Percentiles rank a stretch among this genome's conserved stretches.
Conservation (phyloP, 2,888 invertebrate species). For the Drosophila melanosoma region DNA sequence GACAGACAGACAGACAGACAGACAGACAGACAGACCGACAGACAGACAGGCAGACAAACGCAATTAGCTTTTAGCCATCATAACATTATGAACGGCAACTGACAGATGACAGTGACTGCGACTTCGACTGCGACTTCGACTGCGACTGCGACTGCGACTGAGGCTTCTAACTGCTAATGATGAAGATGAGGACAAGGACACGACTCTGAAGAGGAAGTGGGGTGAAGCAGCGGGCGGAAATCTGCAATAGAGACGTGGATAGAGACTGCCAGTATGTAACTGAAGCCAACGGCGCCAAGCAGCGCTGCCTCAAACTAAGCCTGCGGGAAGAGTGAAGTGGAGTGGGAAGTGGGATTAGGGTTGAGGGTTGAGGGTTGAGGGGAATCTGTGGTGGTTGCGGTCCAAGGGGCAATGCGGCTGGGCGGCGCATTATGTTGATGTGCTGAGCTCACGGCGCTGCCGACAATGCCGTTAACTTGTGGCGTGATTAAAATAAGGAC, state of each 20-base stretch:
- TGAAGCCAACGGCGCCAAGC: conserved; percentile 19
- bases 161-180: conserved; percentile 70
- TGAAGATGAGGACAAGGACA: conserved; percentile 37
- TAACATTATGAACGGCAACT: conserved; percentile 77
- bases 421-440: conserved; percentile 54
- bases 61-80: conserved; percentile 81
- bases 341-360: not conserved
- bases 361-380: conserved; percentile 1
- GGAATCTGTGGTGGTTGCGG: not conserved
- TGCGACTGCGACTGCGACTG: conserved; percentile 14
- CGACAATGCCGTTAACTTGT: conserved; percentile 80
- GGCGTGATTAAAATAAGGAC: conserved; percentile 79
- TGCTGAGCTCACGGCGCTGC: conserved; percentile 67
- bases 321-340: conserved; percentile 6
- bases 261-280: conserved; percentile 28
- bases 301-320: conserved; percentile 31
- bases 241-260: conserved; percentile 38
- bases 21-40: conserved; percentile 27
- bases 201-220: not conserved
- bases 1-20: not conserved
- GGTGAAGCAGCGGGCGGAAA: conserved; percentile 12
- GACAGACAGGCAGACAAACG: conserved; percentile 68
- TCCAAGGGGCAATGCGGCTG: not conserved
- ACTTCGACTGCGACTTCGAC: conserved; percentile 20
- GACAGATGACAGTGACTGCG: conserved; percentile 53